Evolutionary conservation across 1,140 invertebrate genomes (phyloP), one percentile per base, ranked within the genome.

Genomic region (Drosophila sulfurigaster): DNA sequence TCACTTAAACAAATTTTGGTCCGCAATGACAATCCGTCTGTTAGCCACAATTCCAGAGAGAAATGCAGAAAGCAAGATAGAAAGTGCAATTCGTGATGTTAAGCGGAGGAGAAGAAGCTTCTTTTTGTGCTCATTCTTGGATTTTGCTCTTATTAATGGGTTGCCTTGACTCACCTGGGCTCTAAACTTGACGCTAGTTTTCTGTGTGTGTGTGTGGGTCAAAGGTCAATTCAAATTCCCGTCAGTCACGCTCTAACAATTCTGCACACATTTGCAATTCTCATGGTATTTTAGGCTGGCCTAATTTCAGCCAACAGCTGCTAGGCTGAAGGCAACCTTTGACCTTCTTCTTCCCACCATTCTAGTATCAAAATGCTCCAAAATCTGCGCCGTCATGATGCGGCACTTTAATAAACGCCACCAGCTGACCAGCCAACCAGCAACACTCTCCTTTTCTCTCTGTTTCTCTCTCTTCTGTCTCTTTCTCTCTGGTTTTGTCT

Each of bases 371-470:
- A 28, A 30, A 58, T 41, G 51, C 20, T 41, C 35, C 28, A 67
- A 73, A 25, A 51, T 32, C 35, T 54, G 57, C 41, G 15, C 56
- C 25, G 30, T 59, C 60, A 54, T 71, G 73, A 52, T 76, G 59
- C 60, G 56, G 68, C 68, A 65, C 60, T 72, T 76, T 76, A 60
- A 76, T 65, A 65, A 76, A 74, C 49, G 65, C 57, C 57, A 51
- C 35, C 49, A 52, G 38, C 28, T 45, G 25, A 41, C 56, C 56
- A 13, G 10, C 32, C 35, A 41, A 28, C 13, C 15, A 28, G 2
- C 35, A 10, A 57, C 20, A 57, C 54, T 8, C 35, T 32, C 15
- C n/a, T 13, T 8, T 10, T 5, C 10, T 28, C 8, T 10, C n/a
- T 45, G 3, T 3, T 49, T 32, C 28, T n/a, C 28, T 8, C 10